Evolutionary conservation across 1,140 invertebrate genomes (phyloP).

Genomic region (Nephotettix cincticeps): DNA sequence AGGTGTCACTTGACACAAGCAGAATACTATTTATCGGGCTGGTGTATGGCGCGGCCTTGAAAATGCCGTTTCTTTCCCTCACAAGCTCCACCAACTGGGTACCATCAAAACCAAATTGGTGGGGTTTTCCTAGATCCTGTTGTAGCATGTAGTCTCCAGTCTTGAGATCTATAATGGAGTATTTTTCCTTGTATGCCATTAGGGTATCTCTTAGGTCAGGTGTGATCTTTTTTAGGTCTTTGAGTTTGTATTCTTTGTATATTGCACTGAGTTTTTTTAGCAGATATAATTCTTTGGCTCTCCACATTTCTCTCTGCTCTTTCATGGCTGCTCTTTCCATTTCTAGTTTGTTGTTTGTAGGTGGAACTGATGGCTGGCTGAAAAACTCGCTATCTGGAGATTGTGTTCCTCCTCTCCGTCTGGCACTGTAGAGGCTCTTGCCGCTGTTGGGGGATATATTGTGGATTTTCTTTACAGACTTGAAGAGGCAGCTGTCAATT

Average conservation of each 20-base stretch:
- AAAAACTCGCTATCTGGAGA: no score
- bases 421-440: background rate
- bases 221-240: background rate
- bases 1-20: background rate
- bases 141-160: background rate
- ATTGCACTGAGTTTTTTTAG: background rate
- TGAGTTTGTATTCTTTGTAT: background rate
- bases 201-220: background rate
- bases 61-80: background rate
- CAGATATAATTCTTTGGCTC: background rate
- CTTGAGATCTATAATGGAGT: background rate
- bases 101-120: constrained; percentile 7
- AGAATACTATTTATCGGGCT: background rate
- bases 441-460: background rate
- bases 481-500: background rate
- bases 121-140: background rate
- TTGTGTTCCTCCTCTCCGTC: no score
- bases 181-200: background rate
- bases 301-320: background rate
- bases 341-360: no score
- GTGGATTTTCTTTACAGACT: background rate
- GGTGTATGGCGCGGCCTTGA: background rate
- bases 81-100: background rate
- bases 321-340: background rate
- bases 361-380: no score